Percentiles rank a stretch among this genome's conserved stretches.
Conservation (phyloP, 2,113 vertebrate genomes). For the Aythya baeri region DNA sequence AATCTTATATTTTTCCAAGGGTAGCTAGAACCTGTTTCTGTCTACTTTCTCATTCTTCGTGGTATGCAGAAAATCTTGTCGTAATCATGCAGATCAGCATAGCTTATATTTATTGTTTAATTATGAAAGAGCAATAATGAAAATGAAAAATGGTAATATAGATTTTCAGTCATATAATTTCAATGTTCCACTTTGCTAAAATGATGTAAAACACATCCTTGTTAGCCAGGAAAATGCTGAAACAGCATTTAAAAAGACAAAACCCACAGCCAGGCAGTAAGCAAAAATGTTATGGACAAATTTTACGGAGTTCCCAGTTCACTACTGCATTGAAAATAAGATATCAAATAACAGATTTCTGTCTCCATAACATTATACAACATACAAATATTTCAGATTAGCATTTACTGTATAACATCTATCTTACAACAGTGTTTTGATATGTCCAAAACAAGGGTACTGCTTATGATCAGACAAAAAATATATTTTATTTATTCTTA, state of each 20-base stretch:
- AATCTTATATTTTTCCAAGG: not conserved
- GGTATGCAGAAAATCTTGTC: not conserved
- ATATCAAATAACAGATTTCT: not conserved
- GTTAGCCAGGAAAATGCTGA: slow-evolving; percentile 53
- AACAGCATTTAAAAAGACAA: not conserved
- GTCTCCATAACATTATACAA: not conserved
- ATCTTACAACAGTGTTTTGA: not conserved
- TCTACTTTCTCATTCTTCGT: not conserved
- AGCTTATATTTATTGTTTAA: slow-evolving; percentile 46
- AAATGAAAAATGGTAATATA: slow-evolving; percentile 60
- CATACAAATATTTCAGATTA: not conserved
- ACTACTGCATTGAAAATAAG: not conserved
- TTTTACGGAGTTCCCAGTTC: not conserved
- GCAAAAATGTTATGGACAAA: not conserved
- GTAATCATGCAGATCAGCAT: not conserved
- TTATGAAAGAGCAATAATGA: slow-evolving; percentile 51
- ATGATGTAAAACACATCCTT: slow-evolving; percentile 38
- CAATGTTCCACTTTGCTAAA: slow-evolving; percentile 53
- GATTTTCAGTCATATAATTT: slow-evolving; percentile 57
- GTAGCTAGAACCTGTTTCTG: not conserved
- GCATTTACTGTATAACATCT: not conserved
- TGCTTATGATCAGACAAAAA: not conserved
- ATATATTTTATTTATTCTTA: not conserved
- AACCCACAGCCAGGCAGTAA: not conserved
- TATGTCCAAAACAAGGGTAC: not conserved